A percentile compares a stretch with the other conserved stretches of the same genome.
Conservation (phyloP, 2,888 invertebrate species). For the Pilophorus perplexus region DNA sequence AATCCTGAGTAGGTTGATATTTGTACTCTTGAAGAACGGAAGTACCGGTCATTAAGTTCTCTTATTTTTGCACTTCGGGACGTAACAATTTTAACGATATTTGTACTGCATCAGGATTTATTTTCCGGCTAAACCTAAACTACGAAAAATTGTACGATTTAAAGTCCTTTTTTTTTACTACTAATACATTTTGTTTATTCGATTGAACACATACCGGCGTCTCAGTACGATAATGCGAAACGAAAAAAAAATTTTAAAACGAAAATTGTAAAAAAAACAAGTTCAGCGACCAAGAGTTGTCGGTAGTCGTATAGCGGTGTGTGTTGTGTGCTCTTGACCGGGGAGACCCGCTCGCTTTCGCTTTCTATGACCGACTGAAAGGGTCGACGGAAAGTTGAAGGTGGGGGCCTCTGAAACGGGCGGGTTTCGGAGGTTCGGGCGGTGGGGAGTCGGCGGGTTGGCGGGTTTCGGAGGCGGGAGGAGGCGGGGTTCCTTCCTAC, state of each 20-base stretch:
- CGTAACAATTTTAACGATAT: conserved; percentile 38
- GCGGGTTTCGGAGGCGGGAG: background rate
- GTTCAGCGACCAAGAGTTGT: conserved; percentile 27
- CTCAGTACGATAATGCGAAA: conserved; percentile 46
- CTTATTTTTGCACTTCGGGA: conserved; percentile 9
- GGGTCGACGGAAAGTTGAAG: conserved; percentile 47
- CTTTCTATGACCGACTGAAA: conserved; percentile 51
- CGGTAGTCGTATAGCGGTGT: conserved; percentile 32
- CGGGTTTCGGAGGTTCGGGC: background rate
- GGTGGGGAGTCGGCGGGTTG: background rate
- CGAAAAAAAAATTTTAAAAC: conserved; percentile 28
- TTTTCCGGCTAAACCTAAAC: conserved; percentile 27
- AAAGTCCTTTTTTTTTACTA: conserved; percentile 16
- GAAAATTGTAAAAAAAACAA: conserved; percentile 22
- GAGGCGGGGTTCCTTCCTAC: conserved; percentile 5
- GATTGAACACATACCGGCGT: conserved; percentile 49
- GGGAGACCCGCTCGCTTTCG: conserved; percentile 51
- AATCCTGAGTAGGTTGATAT: conserved; percentile 44
- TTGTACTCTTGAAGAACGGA: conserved; percentile 47
- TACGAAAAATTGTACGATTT: conserved; percentile 36
- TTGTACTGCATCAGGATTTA: conserved; percentile 48
- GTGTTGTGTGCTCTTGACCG: conserved; percentile 45
- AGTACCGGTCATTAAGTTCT: conserved; percentile 45
- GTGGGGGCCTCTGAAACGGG: background rate
- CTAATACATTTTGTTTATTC: conserved; percentile 33